Percentiles rank a stretch among this genome's conserved stretches.
Evolutionary conservation across 1,140 invertebrate genomes (phyloP).

Genomic region (Triops longicaudatus): DNA sequence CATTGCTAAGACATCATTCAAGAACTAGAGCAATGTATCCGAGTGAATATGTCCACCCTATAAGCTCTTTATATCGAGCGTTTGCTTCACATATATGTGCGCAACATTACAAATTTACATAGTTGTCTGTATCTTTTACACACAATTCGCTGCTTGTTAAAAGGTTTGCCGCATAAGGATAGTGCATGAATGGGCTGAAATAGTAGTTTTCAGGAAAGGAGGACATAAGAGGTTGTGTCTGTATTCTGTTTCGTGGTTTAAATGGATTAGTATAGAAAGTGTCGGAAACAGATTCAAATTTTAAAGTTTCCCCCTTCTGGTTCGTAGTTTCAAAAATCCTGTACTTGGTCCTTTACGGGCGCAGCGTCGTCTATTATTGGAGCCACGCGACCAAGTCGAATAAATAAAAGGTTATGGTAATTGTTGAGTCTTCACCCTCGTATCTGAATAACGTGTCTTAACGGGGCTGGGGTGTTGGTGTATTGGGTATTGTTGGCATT

Average conservation of each 20-base stretch:
- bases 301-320: background rate
- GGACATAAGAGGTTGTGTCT: background rate
- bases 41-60: no score
- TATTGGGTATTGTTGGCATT: conserved; percentile 7
- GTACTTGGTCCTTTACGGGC: background rate
- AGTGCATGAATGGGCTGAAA: background rate
- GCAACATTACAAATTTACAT: no score
- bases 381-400: background rate
- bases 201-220: background rate
- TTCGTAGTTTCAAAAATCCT: background rate
- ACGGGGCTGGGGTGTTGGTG: background rate
- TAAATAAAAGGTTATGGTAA: conserved; percentile 9
- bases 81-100: no score
- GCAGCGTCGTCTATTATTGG: background rate
- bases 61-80: no score
- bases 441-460: background rate
- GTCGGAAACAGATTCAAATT: background rate
- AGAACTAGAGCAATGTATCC: no score
- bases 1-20: no score
- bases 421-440: background rate
- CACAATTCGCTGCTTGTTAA: no score
- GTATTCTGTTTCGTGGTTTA: background rate
- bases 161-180: no score
- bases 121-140: no score
- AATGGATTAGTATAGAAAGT: background rate